Evolutionary conservation across 2,797 vertebrate genomes (phyloP).

Genomic region (Pygocentrus nattereri): DNA sequence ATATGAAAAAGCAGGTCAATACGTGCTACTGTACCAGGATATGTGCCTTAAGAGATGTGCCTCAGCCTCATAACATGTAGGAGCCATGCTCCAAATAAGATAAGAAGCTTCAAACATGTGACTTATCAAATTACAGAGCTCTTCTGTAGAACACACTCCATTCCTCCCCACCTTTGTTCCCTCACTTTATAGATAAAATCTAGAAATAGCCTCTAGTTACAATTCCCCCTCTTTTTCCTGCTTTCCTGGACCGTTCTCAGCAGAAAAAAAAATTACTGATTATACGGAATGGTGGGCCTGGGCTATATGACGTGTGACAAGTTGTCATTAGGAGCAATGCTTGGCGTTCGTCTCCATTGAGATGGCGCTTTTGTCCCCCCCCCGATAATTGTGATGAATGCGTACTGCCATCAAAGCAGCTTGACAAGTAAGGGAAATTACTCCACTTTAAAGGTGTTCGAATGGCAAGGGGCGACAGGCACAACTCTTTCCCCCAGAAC

Average conservation of each 20-base stretch:
- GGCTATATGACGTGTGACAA: conserved; percentile 65
- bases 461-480: conserved; percentile 39
- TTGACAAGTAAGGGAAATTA: conserved; percentile 66
- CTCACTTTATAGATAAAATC: conserved; percentile 72
- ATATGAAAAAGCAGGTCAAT: background rate
- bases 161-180: conserved; percentile 69
- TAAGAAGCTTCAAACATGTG: background rate
- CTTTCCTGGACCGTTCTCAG: conserved; percentile 65
- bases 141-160: conserved; percentile 66
- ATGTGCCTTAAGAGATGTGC: background rate
- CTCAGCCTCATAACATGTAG: background rate
- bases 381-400: conserved; percentile 70
- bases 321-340: conserved; percentile 69
- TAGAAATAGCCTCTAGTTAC: conserved; percentile 72
- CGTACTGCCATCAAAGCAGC: conserved; percentile 70
- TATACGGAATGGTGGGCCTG: conserved; percentile 61
- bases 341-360: conserved; percentile 69
- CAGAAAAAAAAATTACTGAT: conserved; percentile 72
- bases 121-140: conserved; percentile 65
- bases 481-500: conserved; percentile 32
- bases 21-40: too few relatives aligned
- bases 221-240: conserved; percentile 59
- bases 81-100: background rate
- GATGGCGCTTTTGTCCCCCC: conserved; percentile 65
- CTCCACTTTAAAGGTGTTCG: conserved; percentile 58